These are phyloP conservation scores for Meteorus sp. DNA, from an alignment of 1,140 invertebrate species.

Conservation along the genomic window DNA sequence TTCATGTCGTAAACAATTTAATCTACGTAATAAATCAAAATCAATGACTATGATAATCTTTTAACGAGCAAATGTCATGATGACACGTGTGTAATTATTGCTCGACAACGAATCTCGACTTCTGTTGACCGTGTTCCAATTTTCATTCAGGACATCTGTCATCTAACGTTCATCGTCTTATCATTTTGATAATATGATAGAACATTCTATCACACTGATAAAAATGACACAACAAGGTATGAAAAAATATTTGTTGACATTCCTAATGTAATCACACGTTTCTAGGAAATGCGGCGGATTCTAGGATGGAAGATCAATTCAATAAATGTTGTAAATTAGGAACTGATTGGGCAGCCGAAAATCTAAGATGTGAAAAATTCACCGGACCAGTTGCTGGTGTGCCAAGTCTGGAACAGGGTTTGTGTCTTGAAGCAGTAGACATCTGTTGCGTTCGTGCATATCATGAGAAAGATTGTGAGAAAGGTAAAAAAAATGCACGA, in stretches of 20 bases:
- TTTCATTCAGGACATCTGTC: not conserved
- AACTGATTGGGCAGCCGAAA: slow-evolving; percentile 56
- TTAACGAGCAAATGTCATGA: not conserved
- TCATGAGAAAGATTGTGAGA: slow-evolving; percentile 52
- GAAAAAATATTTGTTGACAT: not conserved
- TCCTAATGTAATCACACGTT: too few species aligned
- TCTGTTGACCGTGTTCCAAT: not conserved
- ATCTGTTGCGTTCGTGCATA: slow-evolving; percentile 59
- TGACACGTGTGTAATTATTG: too few species aligned
- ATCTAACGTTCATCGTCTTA: not conserved
- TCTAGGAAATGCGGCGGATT: slow-evolving; percentile 32
- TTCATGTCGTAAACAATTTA: too few species aligned
- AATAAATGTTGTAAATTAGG: slow-evolving; percentile 61
- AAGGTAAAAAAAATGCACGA: slow-evolving; percentile 57
- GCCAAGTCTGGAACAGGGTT: slow-evolving; percentile 51
- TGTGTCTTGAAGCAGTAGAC: slow-evolving; percentile 58
- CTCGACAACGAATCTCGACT: too few species aligned
- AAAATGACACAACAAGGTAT: not conserved
- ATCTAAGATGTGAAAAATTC: slow-evolving; percentile 55
- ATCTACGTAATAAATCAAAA: too few species aligned
- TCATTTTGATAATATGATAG: too few species aligned
- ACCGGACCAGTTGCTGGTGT: slow-evolving; percentile 55
- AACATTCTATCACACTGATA: not conserved
- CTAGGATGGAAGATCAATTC: slow-evolving; percentile 50
- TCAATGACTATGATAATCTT: not conserved